phyloP scores from a whole-genome alignment of 2,797 vertebrate genomes.

The Artibeus jamaicensis region DNA sequence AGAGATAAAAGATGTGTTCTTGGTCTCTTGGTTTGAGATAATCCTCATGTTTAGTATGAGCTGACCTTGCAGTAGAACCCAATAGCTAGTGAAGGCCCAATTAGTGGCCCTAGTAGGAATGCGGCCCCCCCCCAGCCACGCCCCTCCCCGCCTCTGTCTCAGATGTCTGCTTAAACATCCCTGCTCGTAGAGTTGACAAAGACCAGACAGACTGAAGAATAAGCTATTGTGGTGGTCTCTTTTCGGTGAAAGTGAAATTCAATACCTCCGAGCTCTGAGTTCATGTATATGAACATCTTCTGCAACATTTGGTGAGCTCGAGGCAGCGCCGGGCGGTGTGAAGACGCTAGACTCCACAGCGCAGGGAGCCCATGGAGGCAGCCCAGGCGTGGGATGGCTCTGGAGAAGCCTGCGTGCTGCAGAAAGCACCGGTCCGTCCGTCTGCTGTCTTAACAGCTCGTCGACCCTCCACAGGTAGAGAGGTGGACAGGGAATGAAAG shows the following conservation, averaged over 20 bases:
- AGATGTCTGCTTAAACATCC: neutral
- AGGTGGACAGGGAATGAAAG: neutral
- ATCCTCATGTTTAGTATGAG: neutral
- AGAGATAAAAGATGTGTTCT: neutral
- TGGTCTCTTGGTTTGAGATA: neutral
- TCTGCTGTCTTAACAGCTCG: neutral
- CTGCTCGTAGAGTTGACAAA: neutral
- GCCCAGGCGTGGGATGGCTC: neutral
- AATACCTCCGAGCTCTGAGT: neutral
- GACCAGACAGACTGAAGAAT: neutral
- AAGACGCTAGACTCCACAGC: neutral
- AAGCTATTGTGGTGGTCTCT: neutral
- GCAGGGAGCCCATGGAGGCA: no score
- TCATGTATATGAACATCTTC: neutral
- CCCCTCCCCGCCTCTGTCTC: neutral
- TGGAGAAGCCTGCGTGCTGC: neutral
- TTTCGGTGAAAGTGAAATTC: neutral
- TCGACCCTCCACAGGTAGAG: neutral
- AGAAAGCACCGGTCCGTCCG: neutral
- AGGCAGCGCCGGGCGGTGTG: neutral
- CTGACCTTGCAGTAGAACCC: neutral
- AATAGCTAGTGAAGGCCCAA: neutral
- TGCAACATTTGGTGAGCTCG: neutral
- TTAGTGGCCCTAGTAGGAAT: neutral
- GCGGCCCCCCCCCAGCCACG: no score